phyloP scores from a whole-genome alignment of 2,888 invertebrate species.

The Lamproptera curius region DNA sequence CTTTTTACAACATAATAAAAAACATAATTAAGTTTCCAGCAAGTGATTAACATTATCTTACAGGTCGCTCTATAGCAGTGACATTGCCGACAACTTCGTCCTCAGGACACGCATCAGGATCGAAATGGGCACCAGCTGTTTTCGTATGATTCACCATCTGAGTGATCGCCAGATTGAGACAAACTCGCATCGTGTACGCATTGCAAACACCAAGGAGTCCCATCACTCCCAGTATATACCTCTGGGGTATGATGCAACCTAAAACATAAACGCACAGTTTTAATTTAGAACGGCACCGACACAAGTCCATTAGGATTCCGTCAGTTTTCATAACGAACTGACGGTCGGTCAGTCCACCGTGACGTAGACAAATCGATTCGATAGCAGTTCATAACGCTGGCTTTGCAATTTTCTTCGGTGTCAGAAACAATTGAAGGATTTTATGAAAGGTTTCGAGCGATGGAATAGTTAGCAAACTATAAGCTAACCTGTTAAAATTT shows the following conservation, averaged over 20 bases:
- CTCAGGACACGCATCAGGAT: conserved; percentile 53
- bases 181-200: conserved; percentile 86
- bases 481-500: too few species aligned
- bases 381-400: too few species aligned
- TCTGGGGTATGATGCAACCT: conserved; percentile 81
- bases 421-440: background rate
- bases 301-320: background rate
- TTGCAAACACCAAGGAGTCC: conserved; percentile 84
- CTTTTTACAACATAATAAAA: too few species aligned
- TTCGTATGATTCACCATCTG: conserved; percentile 75
- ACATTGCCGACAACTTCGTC: conserved; percentile 35
- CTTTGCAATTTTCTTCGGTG: conserved; percentile 1
- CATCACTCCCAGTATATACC: conserved; percentile 84
- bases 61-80: conserved; percentile 41
- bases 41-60: conserved; percentile 35
- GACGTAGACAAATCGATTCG: background rate
- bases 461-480: too few species aligned
- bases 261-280: conserved; percentile 27
- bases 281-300: background rate
- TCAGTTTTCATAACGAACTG: background rate
- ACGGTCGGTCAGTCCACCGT: background rate
- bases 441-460: too few species aligned
- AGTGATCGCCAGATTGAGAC: conserved; percentile 84
- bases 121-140: conserved; percentile 28
- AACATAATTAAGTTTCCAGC: conserved; percentile 6